Conservation (phyloP, 2,113 vertebrate species). For the Ardeotis arabs region DNA sequence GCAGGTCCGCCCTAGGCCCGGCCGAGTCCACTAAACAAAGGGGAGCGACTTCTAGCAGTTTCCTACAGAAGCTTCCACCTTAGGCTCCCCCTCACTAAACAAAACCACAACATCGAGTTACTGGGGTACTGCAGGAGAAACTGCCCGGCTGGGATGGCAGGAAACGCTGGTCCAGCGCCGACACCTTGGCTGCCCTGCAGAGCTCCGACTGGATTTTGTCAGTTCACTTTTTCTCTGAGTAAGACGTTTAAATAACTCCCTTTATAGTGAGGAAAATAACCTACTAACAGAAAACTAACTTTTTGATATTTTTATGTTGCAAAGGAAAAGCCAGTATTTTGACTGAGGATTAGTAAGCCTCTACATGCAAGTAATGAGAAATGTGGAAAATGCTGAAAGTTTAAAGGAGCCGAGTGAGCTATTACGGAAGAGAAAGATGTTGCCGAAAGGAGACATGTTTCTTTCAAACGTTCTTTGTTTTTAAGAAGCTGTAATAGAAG, state of each 20-base stretch:
- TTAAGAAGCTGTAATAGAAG: background rate
- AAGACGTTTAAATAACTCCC: background rate
- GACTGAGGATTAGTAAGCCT: background rate
- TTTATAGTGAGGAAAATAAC: background rate
- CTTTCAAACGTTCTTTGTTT: background rate
- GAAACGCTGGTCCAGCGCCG: background rate
- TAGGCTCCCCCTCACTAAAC: too few species aligned
- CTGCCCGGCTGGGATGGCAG: accelerated
- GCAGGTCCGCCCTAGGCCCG: too few species aligned
- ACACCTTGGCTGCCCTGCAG: background rate
- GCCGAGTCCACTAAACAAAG: too few species aligned
- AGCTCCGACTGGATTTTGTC: background rate
- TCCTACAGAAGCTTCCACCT: too few species aligned
- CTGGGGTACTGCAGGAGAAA: background rate
- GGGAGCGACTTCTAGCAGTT: too few species aligned
- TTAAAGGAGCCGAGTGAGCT: background rate
- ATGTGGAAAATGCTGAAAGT: background rate
- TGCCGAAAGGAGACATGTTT: background rate
- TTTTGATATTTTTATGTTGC: background rate
- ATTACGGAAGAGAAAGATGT: background rate
- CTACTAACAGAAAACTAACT: background rate
- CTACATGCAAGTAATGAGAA: background rate
- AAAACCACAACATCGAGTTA: background rate
- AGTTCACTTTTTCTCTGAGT: background rate
- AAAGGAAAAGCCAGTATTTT: background rate